Evolutionary conservation across 2,888 invertebrate genomes (phyloP).

Genomic region (Nymphalis urticae): DNA sequence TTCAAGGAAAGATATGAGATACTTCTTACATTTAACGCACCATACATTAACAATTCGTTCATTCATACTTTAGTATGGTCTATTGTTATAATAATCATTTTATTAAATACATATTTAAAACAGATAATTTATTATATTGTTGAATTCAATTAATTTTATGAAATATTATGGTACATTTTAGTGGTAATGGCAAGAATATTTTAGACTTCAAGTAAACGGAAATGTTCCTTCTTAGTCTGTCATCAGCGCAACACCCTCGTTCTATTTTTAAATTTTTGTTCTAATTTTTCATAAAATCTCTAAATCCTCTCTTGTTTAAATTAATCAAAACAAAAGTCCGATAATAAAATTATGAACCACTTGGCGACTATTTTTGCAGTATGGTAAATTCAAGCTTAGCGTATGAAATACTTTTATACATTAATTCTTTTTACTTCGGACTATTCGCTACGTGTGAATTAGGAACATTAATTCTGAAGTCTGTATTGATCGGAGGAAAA

Average conservation of each 20-base stretch:
- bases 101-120: too few relatives aligned
- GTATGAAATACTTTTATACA: slow-evolving; percentile 91
- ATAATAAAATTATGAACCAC: not conserved
- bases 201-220: not conserved
- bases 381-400: slow-evolving; percentile 90
- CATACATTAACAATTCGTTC: too few relatives aligned
- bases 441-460: slow-evolving; percentile 91
- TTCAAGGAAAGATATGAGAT: too few relatives aligned
- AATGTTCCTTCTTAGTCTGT: not conserved
- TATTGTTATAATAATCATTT: too few relatives aligned
- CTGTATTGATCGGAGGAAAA: slow-evolving; percentile 81
- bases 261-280: slow-evolving; percentile 26
- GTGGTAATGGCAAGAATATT: not conserved
- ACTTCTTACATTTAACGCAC: too few relatives aligned
- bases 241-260: slow-evolving; percentile 3
- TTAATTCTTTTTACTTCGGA: slow-evolving; percentile 94
- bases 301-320: not conserved
- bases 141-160: too few relatives aligned
- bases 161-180: not conserved
- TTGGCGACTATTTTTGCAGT: not conserved
- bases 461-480: slow-evolving; percentile 89
- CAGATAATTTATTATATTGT: too few relatives aligned
- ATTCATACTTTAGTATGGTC: too few relatives aligned
- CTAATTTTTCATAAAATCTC: not conserved
- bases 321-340: not conserved